Conservation (phyloP, 2,888 invertebrate species). For the Teleiodes luculella region DNA sequence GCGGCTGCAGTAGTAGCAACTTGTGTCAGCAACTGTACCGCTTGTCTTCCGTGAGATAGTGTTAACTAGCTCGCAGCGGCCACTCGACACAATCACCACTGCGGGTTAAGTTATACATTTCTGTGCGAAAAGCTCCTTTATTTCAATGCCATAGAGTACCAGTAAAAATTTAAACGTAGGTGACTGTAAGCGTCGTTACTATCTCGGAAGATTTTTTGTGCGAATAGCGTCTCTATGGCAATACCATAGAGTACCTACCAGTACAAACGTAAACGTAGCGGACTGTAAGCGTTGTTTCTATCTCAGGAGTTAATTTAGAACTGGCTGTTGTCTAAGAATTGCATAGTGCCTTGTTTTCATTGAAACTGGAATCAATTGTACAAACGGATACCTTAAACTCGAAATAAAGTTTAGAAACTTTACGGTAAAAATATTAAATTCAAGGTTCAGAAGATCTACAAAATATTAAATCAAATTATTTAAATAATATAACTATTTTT, state of each 20-base stretch:
- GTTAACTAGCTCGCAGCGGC: slow-evolving; percentile 17
- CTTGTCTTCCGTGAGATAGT: slow-evolving; percentile 18
- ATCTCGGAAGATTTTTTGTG: background rate
- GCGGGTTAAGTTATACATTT: background rate
- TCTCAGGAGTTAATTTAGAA: slow-evolving; percentile 4
- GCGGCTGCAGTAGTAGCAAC: no score
- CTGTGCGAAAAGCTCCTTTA: no score
- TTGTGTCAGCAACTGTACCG: slow-evolving; percentile 8
- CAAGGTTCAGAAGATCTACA: no score
- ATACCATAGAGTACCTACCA: no score
- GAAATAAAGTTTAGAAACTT: no score
- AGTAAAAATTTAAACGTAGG: no score
- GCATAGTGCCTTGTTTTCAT: slow-evolving; percentile 4
- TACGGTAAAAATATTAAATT: no score
- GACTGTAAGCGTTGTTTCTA: background rate
- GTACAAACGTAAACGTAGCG: no score
- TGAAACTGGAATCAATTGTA: slow-evolving; percentile 1
- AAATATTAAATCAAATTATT: no score
- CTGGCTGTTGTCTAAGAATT: background rate
- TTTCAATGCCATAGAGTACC: no score
- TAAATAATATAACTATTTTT: no score
- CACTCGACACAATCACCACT: slow-evolving; percentile 5
- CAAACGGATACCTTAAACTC: background rate
- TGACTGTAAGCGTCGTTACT: background rate
- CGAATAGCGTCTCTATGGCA: no score